phyloP scores from a whole-genome alignment of 2,797 vertebrate species.

The Epinephelus malabaricus region DNA sequence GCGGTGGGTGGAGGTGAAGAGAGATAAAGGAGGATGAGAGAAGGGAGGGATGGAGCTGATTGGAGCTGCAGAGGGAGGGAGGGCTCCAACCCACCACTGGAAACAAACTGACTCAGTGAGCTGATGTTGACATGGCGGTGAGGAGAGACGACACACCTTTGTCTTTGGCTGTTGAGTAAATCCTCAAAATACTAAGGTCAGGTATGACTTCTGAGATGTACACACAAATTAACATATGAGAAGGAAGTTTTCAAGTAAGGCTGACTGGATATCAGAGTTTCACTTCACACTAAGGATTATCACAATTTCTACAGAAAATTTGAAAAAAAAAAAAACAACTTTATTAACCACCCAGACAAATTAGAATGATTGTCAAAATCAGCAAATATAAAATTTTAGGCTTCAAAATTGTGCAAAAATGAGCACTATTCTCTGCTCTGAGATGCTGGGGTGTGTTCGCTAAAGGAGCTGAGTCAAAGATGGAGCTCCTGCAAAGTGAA shows the following conservation, averaged over 20 bases:
- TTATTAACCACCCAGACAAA: no score
- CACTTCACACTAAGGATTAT: no score
- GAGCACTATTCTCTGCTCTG: no score
- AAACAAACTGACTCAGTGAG: constrained; percentile 25
- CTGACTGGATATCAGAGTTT: no score
- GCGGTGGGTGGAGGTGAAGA: constrained; percentile 81
- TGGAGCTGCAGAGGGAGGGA: constrained; percentile 40
- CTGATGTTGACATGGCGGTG: constrained; percentile 34
- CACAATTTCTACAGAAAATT: no score
- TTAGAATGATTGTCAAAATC: no score
- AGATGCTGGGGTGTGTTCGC: no score
- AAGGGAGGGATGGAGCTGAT: constrained; percentile 59
- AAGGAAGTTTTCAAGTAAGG: not conserved
- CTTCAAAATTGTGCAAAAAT: no score
- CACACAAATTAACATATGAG: not conserved
- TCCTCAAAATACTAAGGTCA: not conserved
- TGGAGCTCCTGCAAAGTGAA: no score
- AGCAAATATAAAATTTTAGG: no score
- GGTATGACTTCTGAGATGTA: not conserved
- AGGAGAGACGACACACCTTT: constrained; percentile 16
- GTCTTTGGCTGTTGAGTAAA: not conserved
- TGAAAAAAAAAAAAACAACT: no score
- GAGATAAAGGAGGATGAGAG: constrained; percentile 72
- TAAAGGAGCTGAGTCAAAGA: no score
- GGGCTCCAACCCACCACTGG: constrained; percentile 25